phyloP scores from a whole-genome alignment of 2,888 invertebrate genomes.

The Lypha dubia region DNA sequence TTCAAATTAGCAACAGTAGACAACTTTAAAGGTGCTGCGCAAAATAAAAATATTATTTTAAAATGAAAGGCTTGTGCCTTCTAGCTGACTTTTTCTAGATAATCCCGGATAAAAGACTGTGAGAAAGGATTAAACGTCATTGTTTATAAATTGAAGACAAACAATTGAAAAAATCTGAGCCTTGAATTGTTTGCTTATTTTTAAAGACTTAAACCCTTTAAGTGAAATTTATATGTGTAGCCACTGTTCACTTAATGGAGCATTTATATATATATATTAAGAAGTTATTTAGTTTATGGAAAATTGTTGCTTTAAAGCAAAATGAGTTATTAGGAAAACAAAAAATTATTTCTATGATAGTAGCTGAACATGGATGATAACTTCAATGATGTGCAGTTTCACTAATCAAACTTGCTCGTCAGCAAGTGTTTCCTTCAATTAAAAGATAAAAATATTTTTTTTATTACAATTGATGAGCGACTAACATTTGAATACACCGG shows the following conservation, averaged over 20 bases:
- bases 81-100: conserved; percentile 78
- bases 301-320: background rate
- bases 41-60: conserved; percentile 12
- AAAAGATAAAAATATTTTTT: too few species aligned
- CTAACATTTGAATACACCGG: too few species aligned
- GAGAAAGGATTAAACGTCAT: conserved; percentile 72
- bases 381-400: too few species aligned
- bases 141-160: conserved; percentile 54
- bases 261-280: conserved; percentile 49
- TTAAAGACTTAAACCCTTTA: conserved; percentile 54
- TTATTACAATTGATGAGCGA: too few species aligned
- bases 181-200: conserved; percentile 48
- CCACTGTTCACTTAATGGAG: conserved; percentile 24
- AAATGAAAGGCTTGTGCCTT: conserved; percentile 76
- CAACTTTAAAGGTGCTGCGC: conserved; percentile 76
- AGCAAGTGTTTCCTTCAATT: too few species aligned
- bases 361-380: too few species aligned
- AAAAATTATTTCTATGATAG: too few species aligned
- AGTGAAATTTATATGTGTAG: conserved; percentile 33
- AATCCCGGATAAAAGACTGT: conserved; percentile 79
- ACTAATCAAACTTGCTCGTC: too few species aligned
- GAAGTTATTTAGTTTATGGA: background rate
- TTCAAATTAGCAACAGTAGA: conserved; percentile 80
- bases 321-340: too few species aligned
- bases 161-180: conserved; percentile 2